Percentiles rank a stretch among this genome's conserved stretches.
phyloP scores from a whole-genome alignment of 2,113 vertebrate genomes.

The Triplophysa dalaica region DNA sequence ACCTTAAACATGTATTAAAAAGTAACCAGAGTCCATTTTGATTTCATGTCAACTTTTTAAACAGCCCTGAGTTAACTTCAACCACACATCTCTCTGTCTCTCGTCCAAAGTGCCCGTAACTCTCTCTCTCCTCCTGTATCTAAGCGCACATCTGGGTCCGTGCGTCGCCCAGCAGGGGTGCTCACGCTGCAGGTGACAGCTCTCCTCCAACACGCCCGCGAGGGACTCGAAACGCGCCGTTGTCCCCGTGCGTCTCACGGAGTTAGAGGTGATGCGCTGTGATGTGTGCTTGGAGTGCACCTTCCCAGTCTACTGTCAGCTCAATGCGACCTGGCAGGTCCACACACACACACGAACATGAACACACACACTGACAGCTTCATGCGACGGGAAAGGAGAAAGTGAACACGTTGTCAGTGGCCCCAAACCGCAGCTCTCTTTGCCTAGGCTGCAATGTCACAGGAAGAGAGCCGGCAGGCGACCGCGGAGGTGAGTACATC shows the following conservation, averaged over 20 bases:
- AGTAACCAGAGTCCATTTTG: constrained; percentile 7
- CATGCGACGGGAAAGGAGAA: constrained; percentile 64
- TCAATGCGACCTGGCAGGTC: constrained; percentile 80
- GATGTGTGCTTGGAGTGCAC: constrained; percentile 78
- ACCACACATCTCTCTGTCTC: constrained; percentile 11
- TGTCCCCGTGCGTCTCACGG: constrained; percentile 30
- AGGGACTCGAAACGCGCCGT: background rate
- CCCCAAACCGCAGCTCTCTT: constrained; percentile 46
- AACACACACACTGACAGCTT: constrained; percentile 46
- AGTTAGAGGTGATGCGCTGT: constrained; percentile 72
- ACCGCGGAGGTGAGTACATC: constrained; percentile 43
- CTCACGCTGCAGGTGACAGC: constrained; percentile 53
- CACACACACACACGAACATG: constrained; percentile 7
- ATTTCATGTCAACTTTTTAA: constrained; percentile 5
- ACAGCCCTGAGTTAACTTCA: constrained; percentile 12
- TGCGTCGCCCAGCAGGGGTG: constrained; percentile 24
- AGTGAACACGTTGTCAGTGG: constrained; percentile 45
- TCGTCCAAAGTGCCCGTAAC: background rate
- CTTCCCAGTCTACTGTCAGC: constrained; percentile 79
- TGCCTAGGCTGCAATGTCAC: constrained; percentile 57
- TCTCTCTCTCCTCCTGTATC: constrained; percentile 20
- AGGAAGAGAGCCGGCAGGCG: constrained; percentile 29
- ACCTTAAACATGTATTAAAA: background rate
- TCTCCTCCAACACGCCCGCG: constrained; percentile 71
- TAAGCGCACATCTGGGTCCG: constrained; percentile 12